Conservation (phyloP, 1,140 invertebrate species). For the Sycophila sp. region DNA sequence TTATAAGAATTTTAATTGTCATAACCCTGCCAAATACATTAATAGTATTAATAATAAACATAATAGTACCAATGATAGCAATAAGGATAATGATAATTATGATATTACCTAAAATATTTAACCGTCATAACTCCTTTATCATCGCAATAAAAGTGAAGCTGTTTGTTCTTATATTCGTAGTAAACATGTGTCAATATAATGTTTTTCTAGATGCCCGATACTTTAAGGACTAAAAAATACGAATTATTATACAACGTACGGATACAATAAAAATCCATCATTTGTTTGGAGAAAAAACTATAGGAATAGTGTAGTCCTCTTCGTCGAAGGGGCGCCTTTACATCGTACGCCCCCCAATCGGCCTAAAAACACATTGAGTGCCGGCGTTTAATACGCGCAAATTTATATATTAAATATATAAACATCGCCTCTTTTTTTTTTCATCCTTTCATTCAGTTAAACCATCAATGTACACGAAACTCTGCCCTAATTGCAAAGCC, state of each 20-base stretch:
- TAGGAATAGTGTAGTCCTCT: conserved; percentile 33
- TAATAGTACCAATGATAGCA: conserved; percentile 56
- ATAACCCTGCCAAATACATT: conserved; percentile 68
- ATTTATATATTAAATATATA: conserved; percentile 31
- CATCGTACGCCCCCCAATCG: too few relatives aligned
- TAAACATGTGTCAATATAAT: conserved; percentile 38
- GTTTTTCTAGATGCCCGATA: conserved; percentile 40
- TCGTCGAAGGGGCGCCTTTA: conserved; percentile 14
- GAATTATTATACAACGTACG: conserved; percentile 44
- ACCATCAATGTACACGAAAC: conserved; percentile 31
- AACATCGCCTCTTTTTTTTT: conserved; percentile 14
- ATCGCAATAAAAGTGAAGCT: conserved; percentile 38
- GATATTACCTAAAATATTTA: conserved; percentile 56
- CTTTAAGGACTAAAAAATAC: conserved; percentile 40
- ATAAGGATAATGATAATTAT: conserved; percentile 52
- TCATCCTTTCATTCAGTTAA: neutral
- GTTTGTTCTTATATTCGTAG: conserved; percentile 29
- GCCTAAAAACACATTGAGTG: neutral
- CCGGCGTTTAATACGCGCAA: neutral
- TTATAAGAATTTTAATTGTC: conserved; percentile 62
- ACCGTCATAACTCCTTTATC: conserved; percentile 48
- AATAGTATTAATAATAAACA: conserved; percentile 64
- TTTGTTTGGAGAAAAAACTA: conserved; percentile 24
- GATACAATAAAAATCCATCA: conserved; percentile 25
- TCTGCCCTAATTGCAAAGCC: conserved; percentile 36